Evolutionary conservation across 2,888 invertebrate genomes (phyloP), one percentile per base, ranked within the genome.

Genomic region (Acrocyrtus sp.): DNA sequence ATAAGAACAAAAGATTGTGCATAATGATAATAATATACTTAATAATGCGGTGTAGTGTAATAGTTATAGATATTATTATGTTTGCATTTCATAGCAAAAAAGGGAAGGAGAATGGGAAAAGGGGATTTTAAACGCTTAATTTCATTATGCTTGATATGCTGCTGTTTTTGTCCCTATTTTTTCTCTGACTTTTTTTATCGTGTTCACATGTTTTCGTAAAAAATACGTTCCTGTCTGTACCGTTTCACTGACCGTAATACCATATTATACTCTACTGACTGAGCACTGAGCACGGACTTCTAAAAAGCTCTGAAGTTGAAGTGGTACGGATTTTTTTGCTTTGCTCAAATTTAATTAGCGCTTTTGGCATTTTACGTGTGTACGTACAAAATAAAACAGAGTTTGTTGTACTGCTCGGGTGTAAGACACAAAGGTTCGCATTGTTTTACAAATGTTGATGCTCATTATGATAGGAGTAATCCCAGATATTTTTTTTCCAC

Each of bases 1-100:
- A n/a, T n/a, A 62, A 60, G 60, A 56, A 56, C 19, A 41, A 43
- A 43, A 68, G 68, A 72, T 72, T 29, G 57, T 63, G 57, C 58
- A 58, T 60, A 60, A 53, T 72, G 72, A 72, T 65, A 72, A 29
- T n/a, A n/a, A n/a, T n/a, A n/a, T n/a, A n/a, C n/a, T n/a, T n/a
- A n/a, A n/a, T n/a, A n/a, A n/a, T n/a, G n/a, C n/a, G n/a, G n/a
- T 63, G 43, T 63, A 63, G 53, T 62, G 61, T 43, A 63, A 51
- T 41, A 48, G 34, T 34, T 8, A 34, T 8, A 5, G 34, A 12
- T 12, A 34, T 34, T 34, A 34, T 34, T 34, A 34, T 12, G 34
- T n/a, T n/a, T n/a, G n/a, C n/a, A n/a, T n/a, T n/a, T n/a, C 60
- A 29, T 34, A 29, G 24, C 34, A 48, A 48, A n/a, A n/a, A n/a